Evolutionary conservation across 2,797 vertebrate species (phyloP).

Genomic region (Rhabdomys pumilio): DNA sequence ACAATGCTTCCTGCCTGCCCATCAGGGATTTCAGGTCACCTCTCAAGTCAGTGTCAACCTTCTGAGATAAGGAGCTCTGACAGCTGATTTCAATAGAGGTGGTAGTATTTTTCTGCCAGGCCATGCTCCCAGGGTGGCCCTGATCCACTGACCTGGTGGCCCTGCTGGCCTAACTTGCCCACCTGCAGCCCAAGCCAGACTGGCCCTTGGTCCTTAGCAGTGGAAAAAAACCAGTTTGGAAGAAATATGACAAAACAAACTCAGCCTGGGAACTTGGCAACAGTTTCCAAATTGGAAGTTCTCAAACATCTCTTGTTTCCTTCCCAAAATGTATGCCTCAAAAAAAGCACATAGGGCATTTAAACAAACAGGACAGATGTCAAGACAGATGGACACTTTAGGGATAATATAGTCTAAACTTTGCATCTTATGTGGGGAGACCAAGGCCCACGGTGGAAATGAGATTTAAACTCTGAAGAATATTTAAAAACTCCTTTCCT

Average conservation of each 20-base stretch:
- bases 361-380: not conserved
- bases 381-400: not conserved
- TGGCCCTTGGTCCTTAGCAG: not conserved
- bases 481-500: not conserved
- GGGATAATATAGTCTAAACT: not conserved
- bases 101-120: not conserved
- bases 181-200: not conserved
- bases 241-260: conserved; percentile 56
- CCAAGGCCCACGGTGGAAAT: not conserved
- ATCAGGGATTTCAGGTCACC: not conserved
- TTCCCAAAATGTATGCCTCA: not conserved
- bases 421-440: conserved; percentile 13
- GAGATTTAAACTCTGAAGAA: conserved; percentile 5
- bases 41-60: not conserved
- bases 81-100: not conserved
- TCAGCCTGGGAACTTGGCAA: conserved; percentile 56
- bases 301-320: not conserved
- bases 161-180: not conserved
- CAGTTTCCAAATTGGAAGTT: conserved; percentile 54
- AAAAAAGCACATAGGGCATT: not conserved
- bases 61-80: not conserved
- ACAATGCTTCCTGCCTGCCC: not conserved
- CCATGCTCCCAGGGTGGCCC: not conserved
- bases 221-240: conserved; percentile 29
- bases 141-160: not conserved